A percentile compares a stretch with the other conserved stretches of the same genome.
Conservation (phyloP, 2,113 vertebrate genomes). For the Aspiorhynchus laticeps region DNA sequence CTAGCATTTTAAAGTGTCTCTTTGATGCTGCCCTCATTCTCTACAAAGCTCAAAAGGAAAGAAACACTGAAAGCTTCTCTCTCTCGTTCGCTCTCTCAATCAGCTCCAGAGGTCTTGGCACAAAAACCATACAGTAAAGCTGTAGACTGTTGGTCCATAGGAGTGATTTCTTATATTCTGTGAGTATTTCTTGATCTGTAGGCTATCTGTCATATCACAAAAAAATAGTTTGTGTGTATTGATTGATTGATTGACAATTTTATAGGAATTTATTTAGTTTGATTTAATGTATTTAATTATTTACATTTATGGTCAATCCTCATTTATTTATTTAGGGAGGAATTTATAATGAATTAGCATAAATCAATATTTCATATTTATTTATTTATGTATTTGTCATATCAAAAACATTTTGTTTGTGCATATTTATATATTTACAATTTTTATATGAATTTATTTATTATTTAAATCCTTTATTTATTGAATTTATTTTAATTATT, state of each 20-base stretch:
- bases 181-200: constrained; percentile 70
- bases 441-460: not conserved
- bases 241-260: not conserved
- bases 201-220: not conserved
- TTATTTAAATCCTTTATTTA: not conserved
- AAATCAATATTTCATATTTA: not conserved
- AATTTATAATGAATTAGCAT: not conserved
- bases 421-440: not conserved
- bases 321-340: not conserved
- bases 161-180: constrained; percentile 97
- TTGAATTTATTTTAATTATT: not conserved
- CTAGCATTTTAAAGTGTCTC: constrained; percentile 67
- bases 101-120: constrained; percentile 94
- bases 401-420: not conserved
- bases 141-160: constrained; percentile 98
- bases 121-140: constrained; percentile 99
- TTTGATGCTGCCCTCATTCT: constrained; percentile 59
- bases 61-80: constrained; percentile 24
- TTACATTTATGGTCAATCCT: not conserved
- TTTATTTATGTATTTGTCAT: too few relatives aligned
- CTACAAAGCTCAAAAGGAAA: constrained; percentile 47
- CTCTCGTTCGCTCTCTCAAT: not conserved
- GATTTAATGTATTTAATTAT: not conserved
- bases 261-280: too few relatives aligned
- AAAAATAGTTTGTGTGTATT: not conserved